Evolutionary conservation across 35 echinoderm and acorn worm genomes (phyloP).

Genomic region (Apostichopus californicus): DNA sequence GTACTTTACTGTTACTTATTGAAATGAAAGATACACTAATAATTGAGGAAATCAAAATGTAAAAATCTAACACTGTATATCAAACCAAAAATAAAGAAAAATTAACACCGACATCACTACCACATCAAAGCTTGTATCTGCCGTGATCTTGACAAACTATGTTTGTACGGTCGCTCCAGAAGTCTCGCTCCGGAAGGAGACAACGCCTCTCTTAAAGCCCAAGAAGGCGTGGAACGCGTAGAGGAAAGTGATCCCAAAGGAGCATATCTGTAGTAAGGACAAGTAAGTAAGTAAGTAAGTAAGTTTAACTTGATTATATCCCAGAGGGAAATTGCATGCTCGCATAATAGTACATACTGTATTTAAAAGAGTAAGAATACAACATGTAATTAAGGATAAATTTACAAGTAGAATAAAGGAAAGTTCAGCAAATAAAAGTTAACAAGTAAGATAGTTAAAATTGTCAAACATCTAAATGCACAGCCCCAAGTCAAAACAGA

Average conservation of each 20-base stretch:
- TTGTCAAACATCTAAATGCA: too few species aligned
- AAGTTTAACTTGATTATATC: neutral
- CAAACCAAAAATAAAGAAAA: too few species aligned
- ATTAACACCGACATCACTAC: too few species aligned
- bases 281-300: neutral
- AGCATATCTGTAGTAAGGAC: neutral
- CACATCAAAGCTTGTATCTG: too few species aligned
- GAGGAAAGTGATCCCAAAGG: neutral
- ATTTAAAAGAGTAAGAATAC: neutral
- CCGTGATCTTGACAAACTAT: neutral
- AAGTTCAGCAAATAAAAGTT: too few species aligned
- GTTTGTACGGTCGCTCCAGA: slow-evolving; percentile 25
- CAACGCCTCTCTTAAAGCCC: slow-evolving; percentile 3
- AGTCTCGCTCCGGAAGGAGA: neutral
- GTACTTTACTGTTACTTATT: too few species aligned
- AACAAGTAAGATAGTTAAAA: too few species aligned
- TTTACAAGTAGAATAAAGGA: neutral
- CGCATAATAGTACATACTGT: too few species aligned
- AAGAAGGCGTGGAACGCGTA: slow-evolving; percentile 29
- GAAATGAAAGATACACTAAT: too few species aligned
- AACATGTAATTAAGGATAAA: neutral
- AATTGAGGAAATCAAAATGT: too few species aligned
- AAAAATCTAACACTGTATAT: too few species aligned
- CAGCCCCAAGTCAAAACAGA: too few species aligned
- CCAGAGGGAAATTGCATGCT: neutral